Base-by-base conservation (phyloP, 2,797 vertebrate species). In the Trachurus trachurus region DNA sequence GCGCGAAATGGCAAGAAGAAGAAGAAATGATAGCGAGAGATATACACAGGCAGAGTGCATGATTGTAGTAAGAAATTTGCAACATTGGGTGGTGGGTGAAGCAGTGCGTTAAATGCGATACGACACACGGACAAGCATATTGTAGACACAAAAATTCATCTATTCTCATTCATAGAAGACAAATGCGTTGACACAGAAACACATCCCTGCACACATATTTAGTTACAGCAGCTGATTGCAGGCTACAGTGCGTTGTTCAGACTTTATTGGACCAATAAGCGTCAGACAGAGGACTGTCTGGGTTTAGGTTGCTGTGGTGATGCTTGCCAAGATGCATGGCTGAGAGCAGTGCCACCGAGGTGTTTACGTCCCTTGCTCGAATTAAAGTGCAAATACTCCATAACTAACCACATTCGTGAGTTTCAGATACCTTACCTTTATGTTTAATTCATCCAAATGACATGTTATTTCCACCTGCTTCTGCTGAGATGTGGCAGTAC, bases 211-310 rank as follows among this genome's bases (percentile, higher is more conserved):
- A 44, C 57, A 71, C 66, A 77, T 62, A 44, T 75, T 85, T 69
- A 84, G 77, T 87, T 74, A 68, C 26, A 82, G 84, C 73, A 71
- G 76, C 79, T 85, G 79, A 89, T 86, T 76, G 76, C 69, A 78
- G 67, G 70, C 78, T 82, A 42, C 15, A 8, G 52, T 71, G 66
- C 26, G 9, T 71, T 87, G 71, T 82, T 88, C 50, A 66, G 56
- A 62, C 86, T 89, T 89, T 89, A 91, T 84, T 82, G 77, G 67
- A 39, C 76, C 81, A 87, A 89, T 92, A 88, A 19, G 59, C 49
- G 37, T 79, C 80, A 82, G 81, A 76, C 76, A 10, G 57, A 76
- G 71, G 64, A 66, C 68, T 77, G 86, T 90, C 89, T 92, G 80
- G 52, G 50, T 83, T 80, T 80, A 74, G 78, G 86, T 88, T 91